Base-by-base conservation (phyloP, 2,113 vertebrate species). In the Asarcornis scutulata region DNA sequence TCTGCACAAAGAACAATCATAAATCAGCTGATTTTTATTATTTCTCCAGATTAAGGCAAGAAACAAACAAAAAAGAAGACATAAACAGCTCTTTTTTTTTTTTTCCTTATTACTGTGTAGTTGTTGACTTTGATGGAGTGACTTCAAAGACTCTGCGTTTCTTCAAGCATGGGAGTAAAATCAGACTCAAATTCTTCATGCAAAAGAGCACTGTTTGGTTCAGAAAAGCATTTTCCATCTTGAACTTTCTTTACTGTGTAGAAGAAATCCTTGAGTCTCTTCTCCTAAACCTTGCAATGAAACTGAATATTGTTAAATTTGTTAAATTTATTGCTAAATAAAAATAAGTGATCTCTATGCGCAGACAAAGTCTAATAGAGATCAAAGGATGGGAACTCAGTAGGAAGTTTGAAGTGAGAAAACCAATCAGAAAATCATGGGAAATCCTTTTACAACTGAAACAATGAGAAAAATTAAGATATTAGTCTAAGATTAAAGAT, bases 101-200 rank as follows among this genome's bases (percentile, higher is more conserved):
- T 40, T 82, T 80, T 62, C 40, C 82, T 93, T 73, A 62, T 91
- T 88, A 68, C n/a, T 58, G 4, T 86, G 40, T 82, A 46, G 31
- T n/a, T 92, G 55, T 83, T 97, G 58, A 76, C 90, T 93, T 94
- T 91, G 92, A 86, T 96, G 50, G 92, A 92, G 69, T 92, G 34
- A 93, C 92, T 96, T 97, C 95, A 96, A 97, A 97, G 95, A 50
- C 83, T 76, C 78, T 55, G 17, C 29, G 4, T 78, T 93, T 91
- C 64, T 93, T 88, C 64, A 31, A 69, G 76, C 50, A 44, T 2
- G 4, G 86, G 73, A 60, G 23, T 38, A 94, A 83, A 32, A 88
- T 81, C 36, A 67, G 42, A 31, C 18, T 82, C n/a, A 50, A 64
- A 68, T 48, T 82, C 53, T 79, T 67, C 25, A 31, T 46, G 31